Evolutionary conservation across 2,797 vertebrate species (phyloP).

Genomic region (Sebastiscus albofasciatus): DNA sequence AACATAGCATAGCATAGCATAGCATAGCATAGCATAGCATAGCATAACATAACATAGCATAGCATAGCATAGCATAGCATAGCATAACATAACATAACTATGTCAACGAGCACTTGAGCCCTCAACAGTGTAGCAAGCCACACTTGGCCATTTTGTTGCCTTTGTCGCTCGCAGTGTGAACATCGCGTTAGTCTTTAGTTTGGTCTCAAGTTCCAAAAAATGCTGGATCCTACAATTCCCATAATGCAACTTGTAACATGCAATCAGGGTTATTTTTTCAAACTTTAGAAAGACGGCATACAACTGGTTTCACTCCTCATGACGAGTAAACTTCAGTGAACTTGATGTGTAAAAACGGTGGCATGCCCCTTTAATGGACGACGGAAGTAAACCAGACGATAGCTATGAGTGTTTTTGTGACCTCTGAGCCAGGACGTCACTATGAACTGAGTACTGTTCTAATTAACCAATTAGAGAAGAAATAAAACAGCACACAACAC

Average conservation of each 20-base stretch:
- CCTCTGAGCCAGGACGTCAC: neutral
- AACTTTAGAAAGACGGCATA: neutral
- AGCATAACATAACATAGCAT: too few species aligned
- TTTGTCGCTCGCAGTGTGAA: too few species aligned
- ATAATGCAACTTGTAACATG: neutral
- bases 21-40: too few species aligned
- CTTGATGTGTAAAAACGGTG: neutral
- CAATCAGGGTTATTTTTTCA: neutral
- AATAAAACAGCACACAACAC: constrained; percentile 6
- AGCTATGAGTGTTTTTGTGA: constrained; percentile 14
- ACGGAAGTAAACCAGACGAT: neutral
- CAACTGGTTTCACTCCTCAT: neutral
- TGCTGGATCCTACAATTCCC: neutral
- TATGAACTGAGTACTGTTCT: neutral
- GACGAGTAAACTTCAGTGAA: neutral
- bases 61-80: too few species aligned
- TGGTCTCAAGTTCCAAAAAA: neutral
- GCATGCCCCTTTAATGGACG: neutral
- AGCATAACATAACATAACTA: too few species aligned
- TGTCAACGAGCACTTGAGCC: too few species aligned
- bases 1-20: too few species aligned
- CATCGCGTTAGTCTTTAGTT: too few species aligned
- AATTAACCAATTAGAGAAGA: constrained; percentile 41
- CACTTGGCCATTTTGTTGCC: too few species aligned
- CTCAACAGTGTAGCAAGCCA: too few species aligned